Evolutionary conservation across 1,140 invertebrate genomes (phyloP).

Genomic region (Drosophila elegans): DNA sequence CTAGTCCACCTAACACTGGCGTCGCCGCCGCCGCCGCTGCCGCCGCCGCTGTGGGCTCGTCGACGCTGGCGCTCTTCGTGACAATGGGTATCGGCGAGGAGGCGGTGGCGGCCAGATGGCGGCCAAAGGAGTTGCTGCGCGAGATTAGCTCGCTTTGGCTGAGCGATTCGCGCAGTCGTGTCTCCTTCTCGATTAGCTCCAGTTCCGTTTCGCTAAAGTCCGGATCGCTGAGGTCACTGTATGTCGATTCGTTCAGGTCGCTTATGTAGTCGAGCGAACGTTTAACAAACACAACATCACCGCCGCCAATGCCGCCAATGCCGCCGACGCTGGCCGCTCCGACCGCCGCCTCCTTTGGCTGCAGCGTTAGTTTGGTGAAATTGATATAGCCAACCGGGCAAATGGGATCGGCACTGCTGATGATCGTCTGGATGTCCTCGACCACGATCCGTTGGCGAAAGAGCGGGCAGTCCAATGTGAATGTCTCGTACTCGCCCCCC

Average conservation of each 20-base stretch:
- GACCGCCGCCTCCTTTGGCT: conserved; percentile 85
- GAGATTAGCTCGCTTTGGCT: conserved; percentile 82
- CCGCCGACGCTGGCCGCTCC: neutral
- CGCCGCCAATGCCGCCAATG: neutral
- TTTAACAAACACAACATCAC: conserved; percentile 85
- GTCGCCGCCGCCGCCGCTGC: conserved; percentile 28
- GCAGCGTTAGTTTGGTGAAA: conserved; percentile 92
- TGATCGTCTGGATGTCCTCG: conserved; percentile 94
- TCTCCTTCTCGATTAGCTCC: conserved; percentile 86
- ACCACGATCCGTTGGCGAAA: conserved; percentile 96
- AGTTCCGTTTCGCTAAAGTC: conserved; percentile 87
- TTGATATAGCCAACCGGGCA: conserved; percentile 97
- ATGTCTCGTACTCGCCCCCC: conserved; percentile 99
- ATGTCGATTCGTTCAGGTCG: conserved; percentile 87
- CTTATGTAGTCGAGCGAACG: conserved; percentile 87
- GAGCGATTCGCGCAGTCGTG: conserved; percentile 73
- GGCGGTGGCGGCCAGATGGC: conserved; percentile 75
- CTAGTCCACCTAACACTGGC: conserved; percentile 7
- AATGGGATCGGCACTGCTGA: conserved; percentile 95
- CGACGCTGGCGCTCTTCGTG: conserved; percentile 84
- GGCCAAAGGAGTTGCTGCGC: conserved; percentile 83
- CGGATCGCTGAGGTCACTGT: conserved; percentile 87
- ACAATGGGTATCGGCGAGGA: conserved; percentile 84
- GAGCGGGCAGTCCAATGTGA: conserved; percentile 98
- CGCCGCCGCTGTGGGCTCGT: conserved; percentile 72